Percentiles rank a stretch among this genome's conserved stretches.
These are phyloP conservation scores for Lasioglossum leucozonium DNA, from an alignment of 2,888 invertebrate genomes.

Conservation along the genomic window DNA sequence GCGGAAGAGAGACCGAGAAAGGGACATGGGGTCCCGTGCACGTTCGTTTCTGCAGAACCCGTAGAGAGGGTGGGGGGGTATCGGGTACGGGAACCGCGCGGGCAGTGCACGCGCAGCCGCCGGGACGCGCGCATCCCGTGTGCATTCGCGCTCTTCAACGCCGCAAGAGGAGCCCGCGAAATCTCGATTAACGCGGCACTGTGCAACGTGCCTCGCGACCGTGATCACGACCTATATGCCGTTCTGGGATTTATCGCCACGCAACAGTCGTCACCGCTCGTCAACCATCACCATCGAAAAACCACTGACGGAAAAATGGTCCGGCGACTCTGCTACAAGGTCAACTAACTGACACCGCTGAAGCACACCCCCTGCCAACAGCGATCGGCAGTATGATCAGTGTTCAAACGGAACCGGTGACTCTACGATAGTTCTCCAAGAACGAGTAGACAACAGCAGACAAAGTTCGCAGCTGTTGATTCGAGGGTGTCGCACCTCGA, in stretches of 20 bases:
- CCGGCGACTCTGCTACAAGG: neutral
- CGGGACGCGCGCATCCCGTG: conserved; percentile 79
- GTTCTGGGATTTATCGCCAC: neutral
- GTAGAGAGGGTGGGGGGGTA: conserved; percentile 36
- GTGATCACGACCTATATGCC: conserved; percentile 64
- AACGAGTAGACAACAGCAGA: neutral
- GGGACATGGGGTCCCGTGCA: conserved; percentile 65
- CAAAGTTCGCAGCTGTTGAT: neutral
- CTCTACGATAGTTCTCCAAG: neutral
- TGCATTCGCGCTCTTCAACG: conserved; percentile 67
- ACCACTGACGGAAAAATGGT: neutral
- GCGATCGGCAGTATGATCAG: neutral
- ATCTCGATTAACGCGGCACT: conserved; percentile 75
- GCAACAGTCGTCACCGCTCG: neutral
- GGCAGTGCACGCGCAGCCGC: conserved; percentile 82
- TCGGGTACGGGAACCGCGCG: conserved; percentile 66
- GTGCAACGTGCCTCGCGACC: conserved; percentile 77
- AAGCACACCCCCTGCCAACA: neutral
- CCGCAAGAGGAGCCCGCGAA: conserved; percentile 75
- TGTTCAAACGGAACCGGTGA: neutral
- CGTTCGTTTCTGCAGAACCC: conserved; percentile 60
- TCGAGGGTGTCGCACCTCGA: neutral
- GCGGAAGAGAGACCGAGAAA: conserved; percentile 37
- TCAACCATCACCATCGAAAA: neutral
- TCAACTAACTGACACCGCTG: neutral